These are phyloP conservation scores for Hydropotes inermis DNA, from an alignment of 2,113 vertebrate species.

Conservation along the genomic window DNA sequence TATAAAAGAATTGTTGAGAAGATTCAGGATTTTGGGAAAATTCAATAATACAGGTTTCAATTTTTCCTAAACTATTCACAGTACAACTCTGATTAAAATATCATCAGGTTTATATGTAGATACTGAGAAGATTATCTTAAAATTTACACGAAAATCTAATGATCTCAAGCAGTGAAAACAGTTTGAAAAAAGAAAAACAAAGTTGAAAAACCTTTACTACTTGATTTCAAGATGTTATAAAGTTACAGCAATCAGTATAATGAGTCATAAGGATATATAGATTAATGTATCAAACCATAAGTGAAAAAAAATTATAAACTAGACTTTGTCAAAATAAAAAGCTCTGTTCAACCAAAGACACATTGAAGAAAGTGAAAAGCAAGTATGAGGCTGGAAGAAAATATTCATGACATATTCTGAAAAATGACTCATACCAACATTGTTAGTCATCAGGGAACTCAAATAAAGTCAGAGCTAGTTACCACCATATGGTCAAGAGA, in stretches of 20 bases:
- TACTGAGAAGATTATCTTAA: not conserved
- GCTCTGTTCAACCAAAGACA: not conserved
- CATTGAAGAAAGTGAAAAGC: not conserved
- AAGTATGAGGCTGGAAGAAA: not conserved
- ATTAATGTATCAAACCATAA: not conserved
- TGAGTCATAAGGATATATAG: not conserved
- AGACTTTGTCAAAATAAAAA: not conserved
- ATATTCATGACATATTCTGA: not conserved
- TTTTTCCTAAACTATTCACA: not conserved
- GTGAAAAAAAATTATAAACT: not conserved
- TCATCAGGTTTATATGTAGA: not conserved
- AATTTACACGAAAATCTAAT: not conserved
- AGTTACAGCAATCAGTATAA: not conserved
- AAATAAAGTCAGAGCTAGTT: slow-evolving; percentile 4
- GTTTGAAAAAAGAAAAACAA: not conserved
- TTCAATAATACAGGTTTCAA: not conserved
- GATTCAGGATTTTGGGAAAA: not conserved
- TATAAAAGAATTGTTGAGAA: not conserved
- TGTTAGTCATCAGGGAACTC: not conserved
- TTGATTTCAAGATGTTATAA: not conserved
- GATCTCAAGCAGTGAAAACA: not conserved
- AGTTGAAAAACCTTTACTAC: not conserved
- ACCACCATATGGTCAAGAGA: not conserved
- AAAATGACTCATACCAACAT: not conserved
- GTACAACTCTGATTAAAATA: not conserved